Evolutionary conservation across 2,113 vertebrate genomes (phyloP), one percentile per base, ranked within the genome.

Genomic region (Oreochromis niloticus): DNA sequence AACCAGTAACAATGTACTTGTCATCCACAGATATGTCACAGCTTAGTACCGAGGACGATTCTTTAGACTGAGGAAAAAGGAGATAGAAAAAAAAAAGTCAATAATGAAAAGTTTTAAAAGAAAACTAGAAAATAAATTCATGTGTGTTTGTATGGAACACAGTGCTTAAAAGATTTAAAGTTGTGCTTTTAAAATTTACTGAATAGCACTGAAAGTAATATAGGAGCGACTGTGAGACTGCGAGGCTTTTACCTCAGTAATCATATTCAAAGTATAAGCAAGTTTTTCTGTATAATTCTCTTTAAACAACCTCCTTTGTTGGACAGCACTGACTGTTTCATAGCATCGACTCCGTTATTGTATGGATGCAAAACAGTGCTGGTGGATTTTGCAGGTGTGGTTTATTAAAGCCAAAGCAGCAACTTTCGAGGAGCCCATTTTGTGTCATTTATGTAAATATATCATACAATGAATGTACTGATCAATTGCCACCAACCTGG

Each of bases 1-100:
- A 99, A 91, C 98, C 98, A 3, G 98, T 99, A 89, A 99, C 98
- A 9, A 99, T 99, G 95, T 99, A 99, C 88, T 99, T 99, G 96
- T 99, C 98, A 59, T 99, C 98, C 1, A 98, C 97, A 0, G 98
- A 99, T 96, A 99, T 99, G 96, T 99, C 98, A 54, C 98, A 99
- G 90, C 98, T 99, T 87, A 99, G 94, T 93, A 99, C 98, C 0
- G 98, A 99, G 1, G 98, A 99, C 2, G 98, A 99, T 94, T 99
- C 98, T 96, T 99, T 99, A 22, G 98, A 99, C 98, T 99, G 96
- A 43, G 46, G 9, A n/a, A 12, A 10, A 30, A 6, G 80, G 16
- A 48, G 1, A 46, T 3, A 1, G 2, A 0, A 8, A 9, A n/a
- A 54, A 17, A 36, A 9, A 57, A 32, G n/a, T 56, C 9, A 68